phyloP scores from a whole-genome alignment of 2,797 vertebrate genomes.

The Coregonus suidteri region DNA sequence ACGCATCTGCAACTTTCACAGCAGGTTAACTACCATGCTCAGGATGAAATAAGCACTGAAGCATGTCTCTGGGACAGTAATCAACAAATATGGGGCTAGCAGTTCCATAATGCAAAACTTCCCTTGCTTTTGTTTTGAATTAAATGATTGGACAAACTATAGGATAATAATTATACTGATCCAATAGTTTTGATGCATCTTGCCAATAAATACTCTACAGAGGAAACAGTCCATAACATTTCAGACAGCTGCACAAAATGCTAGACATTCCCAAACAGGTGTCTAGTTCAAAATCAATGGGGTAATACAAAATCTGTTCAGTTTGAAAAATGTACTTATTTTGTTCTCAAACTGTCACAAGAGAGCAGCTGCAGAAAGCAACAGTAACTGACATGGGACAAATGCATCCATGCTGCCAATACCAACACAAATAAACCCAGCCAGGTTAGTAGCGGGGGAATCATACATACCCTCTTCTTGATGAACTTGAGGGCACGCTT shows the following conservation, averaged over 20 bases:
- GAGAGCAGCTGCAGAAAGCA: too few relatives aligned
- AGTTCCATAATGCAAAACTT: too few relatives aligned
- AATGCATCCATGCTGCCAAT: neutral
- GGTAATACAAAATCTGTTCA: neutral
- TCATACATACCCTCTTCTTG: constrained; percentile 89
- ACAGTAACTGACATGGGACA: neutral
- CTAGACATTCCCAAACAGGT: neutral
- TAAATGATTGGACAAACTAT: neutral
- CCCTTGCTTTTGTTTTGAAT: neutral
- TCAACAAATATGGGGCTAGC: neutral
- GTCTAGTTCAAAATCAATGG: neutral
- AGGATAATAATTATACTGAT: neutral
- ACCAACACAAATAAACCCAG: neutral
- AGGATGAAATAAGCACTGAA: too few relatives aligned
- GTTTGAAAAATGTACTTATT: too few relatives aligned
- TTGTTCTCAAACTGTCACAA: too few relatives aligned
- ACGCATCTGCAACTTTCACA: neutral
- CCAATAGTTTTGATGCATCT: neutral
- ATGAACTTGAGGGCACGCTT: constrained; percentile 98
- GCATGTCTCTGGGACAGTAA: neutral
- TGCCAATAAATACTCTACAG: neutral
- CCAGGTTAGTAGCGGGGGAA: neutral
- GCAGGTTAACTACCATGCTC: too few relatives aligned
- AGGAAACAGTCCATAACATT: neutral
- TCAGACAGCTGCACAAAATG: neutral